Evolutionary conservation across 2,888 invertebrate species (phyloP).

Genomic region (Hydrotaea cyrtoneurina): DNA sequence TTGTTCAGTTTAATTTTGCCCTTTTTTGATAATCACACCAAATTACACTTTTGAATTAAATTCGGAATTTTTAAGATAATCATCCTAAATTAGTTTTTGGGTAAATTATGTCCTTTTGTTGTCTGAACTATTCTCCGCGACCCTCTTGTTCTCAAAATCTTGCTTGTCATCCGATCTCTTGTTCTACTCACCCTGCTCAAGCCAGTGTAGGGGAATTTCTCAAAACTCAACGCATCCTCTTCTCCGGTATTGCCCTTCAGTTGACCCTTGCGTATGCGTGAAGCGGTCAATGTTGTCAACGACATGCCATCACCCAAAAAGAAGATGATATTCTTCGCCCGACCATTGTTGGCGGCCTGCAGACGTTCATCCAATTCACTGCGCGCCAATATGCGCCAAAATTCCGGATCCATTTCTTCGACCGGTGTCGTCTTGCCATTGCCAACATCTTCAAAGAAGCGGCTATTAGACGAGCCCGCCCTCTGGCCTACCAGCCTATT

Average conservation of each 20-base stretch:
- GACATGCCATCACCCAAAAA: conserved; percentile 86
- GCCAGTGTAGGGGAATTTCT: conserved; percentile 84
- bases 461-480: no score
- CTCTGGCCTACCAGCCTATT: background rate
- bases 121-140: no score
- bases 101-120: no score
- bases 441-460: conserved; percentile 2
- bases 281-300: conserved; percentile 85
- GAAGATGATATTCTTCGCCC: conserved; percentile 76
- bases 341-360: conserved; percentile 37
- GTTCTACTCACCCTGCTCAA: conserved; percentile 83
- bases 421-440: conserved; percentile 22
- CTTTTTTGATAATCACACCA: no score
- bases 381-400: conserved; percentile 71
- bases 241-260: conserved; percentile 83
- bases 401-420: conserved; percentile 47
- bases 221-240: conserved; percentile 83
- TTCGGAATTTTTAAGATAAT: no score
- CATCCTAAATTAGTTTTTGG: no score
- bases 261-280: conserved; percentile 85
- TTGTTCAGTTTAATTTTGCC: no score
- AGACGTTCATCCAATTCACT: conserved; percentile 68
- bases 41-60: no score
- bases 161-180: no score
- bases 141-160: no score